A percentile compares a stretch with the other conserved stretches of the same genome.
Conservation (phyloP, 2,888 invertebrate species). For the Nomada hirtipes region DNA sequence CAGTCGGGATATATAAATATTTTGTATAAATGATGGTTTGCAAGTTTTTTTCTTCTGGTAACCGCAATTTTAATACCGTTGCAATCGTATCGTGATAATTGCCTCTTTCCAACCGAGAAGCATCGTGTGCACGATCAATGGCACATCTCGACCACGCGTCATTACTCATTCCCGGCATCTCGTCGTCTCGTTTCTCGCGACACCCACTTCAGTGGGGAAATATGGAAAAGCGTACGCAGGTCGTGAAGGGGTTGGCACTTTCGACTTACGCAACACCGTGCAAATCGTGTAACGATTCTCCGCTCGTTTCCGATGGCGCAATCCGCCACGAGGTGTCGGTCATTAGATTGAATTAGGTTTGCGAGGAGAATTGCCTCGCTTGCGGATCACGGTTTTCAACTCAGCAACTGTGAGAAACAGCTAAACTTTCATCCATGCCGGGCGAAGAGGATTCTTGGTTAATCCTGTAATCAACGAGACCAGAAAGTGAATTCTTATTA, state of each 20-base stretch:
- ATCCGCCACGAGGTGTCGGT: slow-evolving; percentile 62
- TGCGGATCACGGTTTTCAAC: slow-evolving; percentile 62
- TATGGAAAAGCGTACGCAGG: not conserved
- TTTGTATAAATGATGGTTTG: too few relatives aligned
- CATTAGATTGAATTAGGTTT: slow-evolving; percentile 72
- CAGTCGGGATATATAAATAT: too few relatives aligned
- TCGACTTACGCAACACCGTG: slow-evolving; percentile 56
- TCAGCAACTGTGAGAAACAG: slow-evolving; percentile 72
- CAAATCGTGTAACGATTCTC: slow-evolving; percentile 47
- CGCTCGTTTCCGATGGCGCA: slow-evolving; percentile 54
- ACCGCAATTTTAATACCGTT: too few relatives aligned
- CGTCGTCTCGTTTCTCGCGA: not conserved
- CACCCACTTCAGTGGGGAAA: not conserved
- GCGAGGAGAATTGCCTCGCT: slow-evolving; percentile 56
- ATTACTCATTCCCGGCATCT: not conserved
- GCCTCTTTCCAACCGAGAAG: not conserved
- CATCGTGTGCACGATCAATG: not conserved
- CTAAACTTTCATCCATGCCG: slow-evolving; percentile 70
- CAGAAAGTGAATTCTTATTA: slow-evolving; percentile 62
- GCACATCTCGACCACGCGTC: not conserved
- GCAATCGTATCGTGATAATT: not conserved
- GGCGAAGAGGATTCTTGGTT: slow-evolving; percentile 26
- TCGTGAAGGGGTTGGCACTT: not conserved
- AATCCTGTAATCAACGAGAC: slow-evolving; percentile 64
- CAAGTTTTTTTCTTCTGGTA: too few relatives aligned